Base-by-base conservation (phyloP, 2,113 vertebrate genomes). In the Leptocoma aspasia region DNA sequence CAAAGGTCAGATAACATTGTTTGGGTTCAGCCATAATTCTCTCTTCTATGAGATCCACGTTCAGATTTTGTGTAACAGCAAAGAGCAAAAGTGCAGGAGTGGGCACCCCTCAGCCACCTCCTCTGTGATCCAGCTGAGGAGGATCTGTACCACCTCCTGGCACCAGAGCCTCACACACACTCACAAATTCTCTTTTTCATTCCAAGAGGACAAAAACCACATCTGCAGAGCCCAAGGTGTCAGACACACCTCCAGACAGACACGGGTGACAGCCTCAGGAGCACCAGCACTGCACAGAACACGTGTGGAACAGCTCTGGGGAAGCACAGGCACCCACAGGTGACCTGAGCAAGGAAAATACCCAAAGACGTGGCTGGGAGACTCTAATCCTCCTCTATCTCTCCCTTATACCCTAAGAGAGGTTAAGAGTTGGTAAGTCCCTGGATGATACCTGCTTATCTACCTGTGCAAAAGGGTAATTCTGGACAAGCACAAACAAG, bases 1-100 rank as follows among this genome's bases (percentile, higher is more conserved):
- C 89, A 79, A 95, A 97, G 95, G 94, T 95, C 95, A 96, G 90
- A 95, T 92, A 96, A 94, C 88, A 93, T 87, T 95, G 94, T 94
- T 94, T 94, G 70, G 85, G 78, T 91, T 92, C 87, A 77, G 84
- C 71, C 71, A 88, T 94, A 96, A 94, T 86, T 95, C 95, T 85
- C 91, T 37, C 84, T 80, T 57, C 20, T 61, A 76, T 21, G 53
- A 94, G 80, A 88, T n/a, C 90, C 87, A 63, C 54, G 60, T 79
- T 68, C 56, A 91, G 89, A 94, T 95, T 95, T 95, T 70, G 82
- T 92, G 68, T 10, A 91, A 69, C 3, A 10, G 63, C 77, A 45
- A 90, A 85, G 37, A 71, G 52, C 50, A 79, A 66, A 72, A 83
- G 72, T 14, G 60, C 89, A 95, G 78, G 45, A 91, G 81, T 70